Conservation (phyloP, 2,797 vertebrate genomes). For the Psittacula echo region DNA sequence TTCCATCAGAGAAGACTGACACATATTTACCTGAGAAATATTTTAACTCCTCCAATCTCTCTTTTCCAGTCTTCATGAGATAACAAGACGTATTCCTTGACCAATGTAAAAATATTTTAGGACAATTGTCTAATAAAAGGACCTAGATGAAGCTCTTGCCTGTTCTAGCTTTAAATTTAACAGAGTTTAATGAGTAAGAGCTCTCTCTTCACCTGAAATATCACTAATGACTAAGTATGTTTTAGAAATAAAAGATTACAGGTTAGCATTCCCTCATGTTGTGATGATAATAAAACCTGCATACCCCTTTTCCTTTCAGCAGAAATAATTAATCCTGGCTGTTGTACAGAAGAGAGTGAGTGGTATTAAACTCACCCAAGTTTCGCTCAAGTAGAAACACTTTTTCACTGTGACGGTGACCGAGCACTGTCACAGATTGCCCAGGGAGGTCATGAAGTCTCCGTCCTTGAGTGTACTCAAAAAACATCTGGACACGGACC, state of each 20-base stretch:
- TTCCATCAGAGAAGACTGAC: background rate
- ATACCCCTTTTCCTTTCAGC: rapidly evolving
- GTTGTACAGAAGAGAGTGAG: background rate
- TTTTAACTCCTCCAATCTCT: background rate
- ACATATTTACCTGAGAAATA: background rate
- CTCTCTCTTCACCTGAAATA: background rate
- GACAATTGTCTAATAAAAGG: background rate
- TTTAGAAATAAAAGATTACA: background rate
- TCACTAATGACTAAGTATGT: background rate
- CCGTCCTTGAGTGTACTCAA: background rate
- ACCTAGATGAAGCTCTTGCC: background rate
- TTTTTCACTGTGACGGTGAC: background rate
- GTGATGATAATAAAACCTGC: background rate
- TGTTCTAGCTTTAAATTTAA: background rate
- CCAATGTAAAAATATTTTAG: background rate
- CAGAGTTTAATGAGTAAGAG: background rate
- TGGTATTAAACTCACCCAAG: background rate
- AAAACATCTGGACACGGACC: background rate
- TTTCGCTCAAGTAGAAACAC: background rate
- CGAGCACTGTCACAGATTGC: background rate
- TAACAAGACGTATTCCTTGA: background rate
- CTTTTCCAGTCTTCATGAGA: background rate
- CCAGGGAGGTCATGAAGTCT: background rate
- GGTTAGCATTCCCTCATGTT: background rate
- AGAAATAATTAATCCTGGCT: background rate